Base-by-base conservation (phyloP, 2,888 invertebrate species). In the Rapana venosa region DNA sequence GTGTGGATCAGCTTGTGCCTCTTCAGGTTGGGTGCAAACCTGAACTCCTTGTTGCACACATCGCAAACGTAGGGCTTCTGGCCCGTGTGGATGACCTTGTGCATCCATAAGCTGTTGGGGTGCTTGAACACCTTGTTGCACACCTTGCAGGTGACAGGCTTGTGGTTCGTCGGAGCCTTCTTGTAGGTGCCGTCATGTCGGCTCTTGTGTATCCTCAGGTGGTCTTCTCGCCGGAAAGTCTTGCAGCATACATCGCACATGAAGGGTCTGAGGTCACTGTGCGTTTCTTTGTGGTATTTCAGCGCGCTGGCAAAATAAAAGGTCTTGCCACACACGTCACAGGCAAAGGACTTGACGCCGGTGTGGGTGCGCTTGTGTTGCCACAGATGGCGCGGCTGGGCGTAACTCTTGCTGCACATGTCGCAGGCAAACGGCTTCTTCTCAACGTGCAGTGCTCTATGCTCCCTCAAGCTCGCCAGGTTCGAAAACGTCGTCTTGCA, bases 1-100 rank as follows among this genome's bases (percentile, higher is more conserved):
- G 74, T 74, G 74, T 74, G 74, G 74, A 74, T 74, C 30, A 26
- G 74, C 30, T 30, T 74, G 74, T 74, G 74, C n/a, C 74, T 74
- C 11, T 74, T 74, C 74, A 74, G 30, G 30, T 74, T 74, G 26
- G 22, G 8, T 1, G 30, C 17, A 74, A n/a, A n/a, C 30, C n/a
- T 74, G 30, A 74, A 74, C 2, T 17, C 74, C 11, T n/a, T 74
- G 30, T 30, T 74, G 74, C 74, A 74, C 30, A 74, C 30, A 1
- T 74, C 74, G 26, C 74, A 74, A 17, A n/a, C 30, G 74, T n/a
- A 74, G n/a, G n/a, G 74, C 26, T 74, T 74, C 74, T 74, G 74
- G 74, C n/a, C 74, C 11, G 74, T n/a, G n/a, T 74, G 74, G 74
- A 74, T 74, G 11, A n/a, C 26, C n/a, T 74, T 74, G 74, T 74